phyloP scores from a whole-genome alignment of 2,113 vertebrate species.

The Stomatorhinus ivindoensis region DNA sequence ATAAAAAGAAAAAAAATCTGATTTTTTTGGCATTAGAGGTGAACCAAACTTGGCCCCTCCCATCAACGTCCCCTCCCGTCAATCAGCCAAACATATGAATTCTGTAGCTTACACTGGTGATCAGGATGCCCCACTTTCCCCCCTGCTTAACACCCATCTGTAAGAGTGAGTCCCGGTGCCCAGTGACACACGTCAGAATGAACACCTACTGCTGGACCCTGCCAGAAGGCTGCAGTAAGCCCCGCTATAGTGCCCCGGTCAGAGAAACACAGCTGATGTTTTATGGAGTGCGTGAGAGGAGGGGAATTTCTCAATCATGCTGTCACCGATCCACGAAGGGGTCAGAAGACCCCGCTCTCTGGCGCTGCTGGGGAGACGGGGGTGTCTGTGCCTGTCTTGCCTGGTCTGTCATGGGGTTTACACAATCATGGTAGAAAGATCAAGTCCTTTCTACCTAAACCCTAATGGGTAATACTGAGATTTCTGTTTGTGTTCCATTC shows the following conservation, averaged over 20 bases:
- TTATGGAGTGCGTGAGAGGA: conserved; percentile 29
- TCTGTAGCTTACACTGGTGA: not conserved
- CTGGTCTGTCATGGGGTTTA: conserved; percentile 45
- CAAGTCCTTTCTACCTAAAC: not conserved
- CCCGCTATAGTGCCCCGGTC: conserved; percentile 30
- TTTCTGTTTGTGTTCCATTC: not conserved
- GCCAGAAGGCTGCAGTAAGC: conserved; percentile 17
- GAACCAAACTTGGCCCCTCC: not conserved
- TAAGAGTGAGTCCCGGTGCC: not conserved
- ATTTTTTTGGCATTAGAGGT: not conserved
- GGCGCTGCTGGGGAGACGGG: not conserved
- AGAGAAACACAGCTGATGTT: conserved; percentile 37
- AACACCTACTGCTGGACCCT: not conserved
- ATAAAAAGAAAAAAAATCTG: not conserved
- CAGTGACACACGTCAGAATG: not conserved
- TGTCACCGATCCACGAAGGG: not conserved
- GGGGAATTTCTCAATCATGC: conserved; percentile 28
- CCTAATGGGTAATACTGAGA: not conserved
- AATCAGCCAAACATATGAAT: not conserved
- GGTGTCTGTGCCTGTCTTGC: not conserved
- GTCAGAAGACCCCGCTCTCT: not conserved
- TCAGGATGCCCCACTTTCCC: not conserved
- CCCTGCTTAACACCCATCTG: not conserved
- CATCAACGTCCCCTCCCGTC: not conserved
- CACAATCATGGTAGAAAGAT: conserved; percentile 33